Evolutionary conservation across 2,888 invertebrate genomes (phyloP), one percentile per base, ranked within the genome.

Genomic region (Xanthorhoe spadicearia): DNA sequence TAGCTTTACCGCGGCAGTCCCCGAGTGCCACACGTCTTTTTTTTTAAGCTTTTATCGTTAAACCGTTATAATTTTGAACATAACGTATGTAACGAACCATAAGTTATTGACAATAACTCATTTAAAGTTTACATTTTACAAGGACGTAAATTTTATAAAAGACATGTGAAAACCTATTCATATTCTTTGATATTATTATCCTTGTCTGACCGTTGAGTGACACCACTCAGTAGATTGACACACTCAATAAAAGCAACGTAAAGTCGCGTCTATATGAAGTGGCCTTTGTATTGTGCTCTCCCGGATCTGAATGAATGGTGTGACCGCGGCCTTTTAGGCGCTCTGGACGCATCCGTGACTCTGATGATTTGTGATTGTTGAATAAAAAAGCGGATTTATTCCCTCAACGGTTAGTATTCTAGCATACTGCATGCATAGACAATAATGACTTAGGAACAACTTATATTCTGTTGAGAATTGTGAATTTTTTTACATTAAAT

Each of bases 161-260:
- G 81, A 71, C 72, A 68, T 73, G 73, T 76, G 77, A 79, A 77
- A 74, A 80, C 75, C 64, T 79, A 83, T 83, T 81, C 74, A 77
- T 76, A 78, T 83, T 82, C 79, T 83, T 79, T 78, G 72, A 72
- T 51, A 74, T 74, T 79, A 83, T 83, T 85, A 86, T 87, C 83
- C 83, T 88, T 82, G 83, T 83, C 76, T 90, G 91, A 90, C 89
- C 89, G 86, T 88, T 90, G 90, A 90, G 84, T 91, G 92, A 90
- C 90, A 85, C 76, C 77, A 69, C 80, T 76, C 77, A 82, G 76
- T 78, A 79, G 79, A 78, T 83, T 85, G 88, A 84, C 85, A 78
- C 76, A 77, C 80, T 83, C 83, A 83, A 82, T 87, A 83, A 86
- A 85, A 79, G 76, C 77, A 77, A 77, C 76, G 83, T 81, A 81